These are phyloP conservation scores for Rhynchotus rufescens DNA, from an alignment of 2,797 vertebrate genomes.

Conservation along the genomic window DNA sequence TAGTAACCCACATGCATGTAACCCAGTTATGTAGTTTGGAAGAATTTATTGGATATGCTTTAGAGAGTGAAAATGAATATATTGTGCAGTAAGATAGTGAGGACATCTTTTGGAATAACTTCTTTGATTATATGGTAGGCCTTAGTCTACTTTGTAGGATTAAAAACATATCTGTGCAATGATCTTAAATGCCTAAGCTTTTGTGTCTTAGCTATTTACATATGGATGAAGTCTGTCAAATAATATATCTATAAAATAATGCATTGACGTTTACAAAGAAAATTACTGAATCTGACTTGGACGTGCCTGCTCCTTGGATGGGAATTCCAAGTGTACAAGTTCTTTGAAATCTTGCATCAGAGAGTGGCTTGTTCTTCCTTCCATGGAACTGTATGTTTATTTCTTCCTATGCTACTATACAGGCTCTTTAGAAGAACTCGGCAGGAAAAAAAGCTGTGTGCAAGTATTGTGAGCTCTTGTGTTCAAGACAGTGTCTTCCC, in stretches of 20 bases:
- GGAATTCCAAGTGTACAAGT: not conserved
- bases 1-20: too few species aligned
- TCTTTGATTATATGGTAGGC: not conserved
- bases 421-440: not conserved
- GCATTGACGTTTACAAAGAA: not conserved
- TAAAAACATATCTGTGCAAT: not conserved
- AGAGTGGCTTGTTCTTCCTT: not conserved
- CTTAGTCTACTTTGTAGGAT: not conserved
- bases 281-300: not conserved
- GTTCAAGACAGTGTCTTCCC: not conserved
- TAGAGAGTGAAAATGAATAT: not conserved
- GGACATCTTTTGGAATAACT: not conserved
- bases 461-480: not conserved
- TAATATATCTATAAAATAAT: not conserved
- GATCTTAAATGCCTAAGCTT: not conserved
- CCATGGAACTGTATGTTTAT: not conserved
- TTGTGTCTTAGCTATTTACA: not conserved
- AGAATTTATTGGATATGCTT: not conserved
- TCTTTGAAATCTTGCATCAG: not conserved
- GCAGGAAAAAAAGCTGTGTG: not conserved
- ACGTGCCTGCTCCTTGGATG: not conserved
- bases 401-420: not conserved
- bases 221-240: not conserved
- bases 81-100: not conserved
- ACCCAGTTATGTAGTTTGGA: not conserved